Conservation (phyloP, 2,888 invertebrate species). For the Pecten maximus region DNA sequence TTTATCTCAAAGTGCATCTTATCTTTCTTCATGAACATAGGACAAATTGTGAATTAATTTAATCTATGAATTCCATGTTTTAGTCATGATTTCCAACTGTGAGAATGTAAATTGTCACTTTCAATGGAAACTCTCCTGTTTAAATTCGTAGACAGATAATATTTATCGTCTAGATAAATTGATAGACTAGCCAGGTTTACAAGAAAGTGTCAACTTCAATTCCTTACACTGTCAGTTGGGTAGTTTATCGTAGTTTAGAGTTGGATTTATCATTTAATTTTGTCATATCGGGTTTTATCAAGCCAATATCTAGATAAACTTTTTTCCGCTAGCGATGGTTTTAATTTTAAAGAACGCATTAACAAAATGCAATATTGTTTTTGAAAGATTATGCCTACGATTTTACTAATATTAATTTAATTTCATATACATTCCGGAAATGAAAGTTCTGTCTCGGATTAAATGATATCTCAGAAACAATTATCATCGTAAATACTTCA, state of each 20-base stretch:
- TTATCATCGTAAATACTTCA: neutral
- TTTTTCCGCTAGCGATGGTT: neutral
- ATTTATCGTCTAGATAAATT: neutral
- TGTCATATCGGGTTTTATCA: neutral
- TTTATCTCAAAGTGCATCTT: neutral
- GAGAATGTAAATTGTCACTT: neutral
- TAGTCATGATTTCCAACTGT: neutral
- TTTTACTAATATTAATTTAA: neutral
- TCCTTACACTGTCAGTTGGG: neutral
- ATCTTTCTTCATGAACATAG: neutral
- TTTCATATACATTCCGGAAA: neutral
- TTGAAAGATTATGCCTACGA: neutral
- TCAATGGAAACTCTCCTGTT: neutral
- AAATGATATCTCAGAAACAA: neutral
- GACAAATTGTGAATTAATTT: neutral
- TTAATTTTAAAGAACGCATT: neutral
- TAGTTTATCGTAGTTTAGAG: neutral
- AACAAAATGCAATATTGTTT: neutral
- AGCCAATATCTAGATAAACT: neutral
- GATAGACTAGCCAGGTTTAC: neutral
- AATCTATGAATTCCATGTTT: neutral
- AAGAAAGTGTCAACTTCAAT: slow-evolving; percentile 18
- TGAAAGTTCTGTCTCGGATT: neutral
- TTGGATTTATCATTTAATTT: neutral
- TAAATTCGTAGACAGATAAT: neutral